Base-by-base conservation (phyloP, 2,888 invertebrate genomes). In the Aspidiotus destructor region DNA sequence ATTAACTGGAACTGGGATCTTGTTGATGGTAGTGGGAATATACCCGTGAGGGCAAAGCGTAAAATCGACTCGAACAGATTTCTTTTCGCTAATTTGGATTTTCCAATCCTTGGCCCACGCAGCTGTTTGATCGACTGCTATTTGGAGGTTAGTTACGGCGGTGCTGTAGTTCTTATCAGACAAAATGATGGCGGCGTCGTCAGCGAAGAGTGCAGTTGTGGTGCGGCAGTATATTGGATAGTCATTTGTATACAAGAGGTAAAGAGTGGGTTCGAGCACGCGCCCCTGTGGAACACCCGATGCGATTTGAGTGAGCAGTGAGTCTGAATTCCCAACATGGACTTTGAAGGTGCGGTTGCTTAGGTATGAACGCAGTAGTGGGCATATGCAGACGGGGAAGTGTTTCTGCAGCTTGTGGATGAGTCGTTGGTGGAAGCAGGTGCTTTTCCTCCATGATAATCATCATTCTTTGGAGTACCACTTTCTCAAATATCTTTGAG, bases 141-240 rank as follows among this genome's bases (percentile, higher is more conserved):
- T n/a, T 57, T 57, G 57, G n/a, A 57, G 57, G n/a, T 8, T 57
- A 8, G 15, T 57, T 57, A 17, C 15, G 8, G 57, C 57, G 57
- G 28, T 17, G 10, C 15, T 17, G 28, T 15, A 17, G 57, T 57
- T 17, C 16, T 8, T n/a, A 17, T 57, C n/a, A 16, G 8, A 10
- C 10, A n/a, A 10, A n/a, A 57, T 15, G 44, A 62, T 62, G 17
- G 62, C 62, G 13, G 62, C 13, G n/a, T 62, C 62, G 17, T 62
- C 62, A 7, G 44, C 62, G 8, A 44, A 62, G n/a, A 17, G 41
- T 41, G 41, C 62, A 8, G 17, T 44, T 8, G 44, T 62, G 9
- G 62, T 62, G 8, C 13, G 13, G 9, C 44, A 9, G 16, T 13
- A 42, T 13, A 17, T 48, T 8, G 62, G 62, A 8, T 42, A n/a